A percentile compares a stretch with the other conserved stretches of the same genome.
Conservation (phyloP, 1,140 invertebrate species). For the Lordiphosa clarofinis region DNA sequence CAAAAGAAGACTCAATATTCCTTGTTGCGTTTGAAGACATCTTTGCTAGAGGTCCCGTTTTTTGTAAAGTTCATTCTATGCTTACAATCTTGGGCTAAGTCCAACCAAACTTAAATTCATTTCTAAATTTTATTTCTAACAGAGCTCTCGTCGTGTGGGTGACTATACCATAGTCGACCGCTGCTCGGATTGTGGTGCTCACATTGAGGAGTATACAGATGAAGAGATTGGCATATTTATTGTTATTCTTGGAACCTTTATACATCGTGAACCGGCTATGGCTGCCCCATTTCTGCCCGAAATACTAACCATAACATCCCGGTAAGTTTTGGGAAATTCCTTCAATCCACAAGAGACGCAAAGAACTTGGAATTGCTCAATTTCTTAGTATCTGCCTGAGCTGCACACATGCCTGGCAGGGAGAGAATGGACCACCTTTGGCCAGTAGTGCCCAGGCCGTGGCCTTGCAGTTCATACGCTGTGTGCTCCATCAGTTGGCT, state of each 20-base stretch:
- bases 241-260: constrained; percentile 95
- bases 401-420: constrained; percentile 94
- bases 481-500: constrained; percentile 96
- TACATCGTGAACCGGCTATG: constrained; percentile 95
- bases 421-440: constrained; percentile 91
- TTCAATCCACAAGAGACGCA: too few relatives aligned
- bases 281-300: constrained; percentile 96
- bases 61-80: too few relatives aligned
- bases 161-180: constrained; percentile 87
- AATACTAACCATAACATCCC: constrained; percentile 92
- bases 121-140: too few relatives aligned
- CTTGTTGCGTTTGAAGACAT: too few relatives aligned
- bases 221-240: constrained; percentile 97
- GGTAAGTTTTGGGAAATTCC: constrained; percentile 81
- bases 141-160: constrained; percentile 85
- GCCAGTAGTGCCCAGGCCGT: constrained; percentile 95
- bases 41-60: too few relatives aligned
- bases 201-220: constrained; percentile 96
- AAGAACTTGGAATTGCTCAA: neutral
- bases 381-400: constrained; percentile 84
- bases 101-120: too few relatives aligned
- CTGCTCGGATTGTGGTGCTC: constrained; percentile 88
- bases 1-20: too few relatives aligned
- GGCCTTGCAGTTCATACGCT: constrained; percentile 97
- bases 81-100: too few relatives aligned